Percentiles rank a stretch among this genome's conserved stretches.
Evolutionary conservation across 2,888 invertebrate species (phyloP).

Genomic region (Pinctada fucata): DNA sequence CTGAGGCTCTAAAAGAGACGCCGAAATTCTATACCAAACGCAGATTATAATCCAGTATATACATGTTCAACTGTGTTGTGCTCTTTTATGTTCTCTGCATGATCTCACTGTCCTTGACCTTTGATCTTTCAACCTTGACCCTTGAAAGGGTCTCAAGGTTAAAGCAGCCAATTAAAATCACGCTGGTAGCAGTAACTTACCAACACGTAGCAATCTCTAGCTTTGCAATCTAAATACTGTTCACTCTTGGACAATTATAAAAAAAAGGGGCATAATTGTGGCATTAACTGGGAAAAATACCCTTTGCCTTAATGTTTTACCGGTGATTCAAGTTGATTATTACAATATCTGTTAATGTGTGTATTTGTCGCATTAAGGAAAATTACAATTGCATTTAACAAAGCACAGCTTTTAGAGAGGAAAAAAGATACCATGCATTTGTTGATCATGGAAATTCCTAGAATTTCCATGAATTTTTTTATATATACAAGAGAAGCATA

Average conservation of each 20-base stretch:
- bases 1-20: constrained; percentile 43
- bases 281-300: neutral
- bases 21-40: constrained; percentile 36
- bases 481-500: too few species aligned
- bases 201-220: constrained; percentile 20
- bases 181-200: constrained; percentile 10
- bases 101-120: constrained; percentile 41
- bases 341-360: neutral
- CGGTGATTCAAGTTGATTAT: constrained; percentile 10
- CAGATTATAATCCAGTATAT: constrained; percentile 42
- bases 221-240: constrained; percentile 10
- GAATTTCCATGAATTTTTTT: neutral
- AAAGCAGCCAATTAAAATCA: neutral
- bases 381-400: constrained; percentile 18
- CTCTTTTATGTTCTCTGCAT: constrained; percentile 40
- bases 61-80: constrained; percentile 41
- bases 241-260: constrained; percentile 1
- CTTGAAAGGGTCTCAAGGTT: neutral
- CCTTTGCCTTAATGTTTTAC: neutral
- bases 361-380: neutral
- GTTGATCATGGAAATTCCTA: neutral
- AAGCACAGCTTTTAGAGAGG: constrained; percentile 15
- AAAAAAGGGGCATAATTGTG: neutral
- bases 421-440: constrained; percentile 16
- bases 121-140: constrained; percentile 9